Conservation (phyloP, 2,113 vertebrate species). For the Callocephalon fimbriatum region DNA sequence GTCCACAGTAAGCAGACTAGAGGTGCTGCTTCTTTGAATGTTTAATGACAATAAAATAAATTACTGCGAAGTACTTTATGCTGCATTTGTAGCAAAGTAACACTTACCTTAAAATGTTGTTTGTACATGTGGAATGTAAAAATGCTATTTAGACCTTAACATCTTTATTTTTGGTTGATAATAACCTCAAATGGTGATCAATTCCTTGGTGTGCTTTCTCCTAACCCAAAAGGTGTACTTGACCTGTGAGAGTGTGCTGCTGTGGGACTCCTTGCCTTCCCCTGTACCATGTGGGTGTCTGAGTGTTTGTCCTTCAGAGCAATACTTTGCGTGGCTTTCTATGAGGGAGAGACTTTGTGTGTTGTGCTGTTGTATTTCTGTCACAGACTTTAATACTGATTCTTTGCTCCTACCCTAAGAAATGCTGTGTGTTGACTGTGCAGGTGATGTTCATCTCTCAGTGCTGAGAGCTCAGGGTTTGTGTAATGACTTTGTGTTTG, state of each 20-base stretch:
- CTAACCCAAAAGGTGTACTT: not conserved
- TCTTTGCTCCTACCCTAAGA: not conserved
- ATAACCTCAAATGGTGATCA: not conserved
- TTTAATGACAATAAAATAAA: constrained; percentile 57
- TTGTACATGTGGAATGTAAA: not conserved
- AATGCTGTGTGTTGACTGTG: not conserved
- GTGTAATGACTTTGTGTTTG: fast-evolving
- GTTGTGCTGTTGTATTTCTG: not conserved
- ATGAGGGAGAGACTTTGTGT: not conserved
- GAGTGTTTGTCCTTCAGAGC: not conserved
- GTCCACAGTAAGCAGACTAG: constrained; percentile 63
- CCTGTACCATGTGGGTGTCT: not conserved
- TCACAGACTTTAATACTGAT: not conserved
- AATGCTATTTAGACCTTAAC: not conserved
- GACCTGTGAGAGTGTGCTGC: not conserved
- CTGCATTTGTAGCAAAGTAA: not conserved
- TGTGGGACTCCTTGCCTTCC: not conserved
- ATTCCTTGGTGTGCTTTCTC: not conserved
- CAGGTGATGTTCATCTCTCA: not conserved
- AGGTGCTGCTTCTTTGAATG: constrained; percentile 48
- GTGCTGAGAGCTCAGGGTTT: not conserved
- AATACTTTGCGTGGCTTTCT: not conserved
- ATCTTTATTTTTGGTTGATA: not conserved
- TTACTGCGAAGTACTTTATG: not conserved
- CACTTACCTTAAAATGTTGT: not conserved